Percentiles rank a stretch among this genome's conserved stretches.
phyloP scores from a whole-genome alignment of 1,140 invertebrate genomes.

The Drosophila pruinosa region DNA sequence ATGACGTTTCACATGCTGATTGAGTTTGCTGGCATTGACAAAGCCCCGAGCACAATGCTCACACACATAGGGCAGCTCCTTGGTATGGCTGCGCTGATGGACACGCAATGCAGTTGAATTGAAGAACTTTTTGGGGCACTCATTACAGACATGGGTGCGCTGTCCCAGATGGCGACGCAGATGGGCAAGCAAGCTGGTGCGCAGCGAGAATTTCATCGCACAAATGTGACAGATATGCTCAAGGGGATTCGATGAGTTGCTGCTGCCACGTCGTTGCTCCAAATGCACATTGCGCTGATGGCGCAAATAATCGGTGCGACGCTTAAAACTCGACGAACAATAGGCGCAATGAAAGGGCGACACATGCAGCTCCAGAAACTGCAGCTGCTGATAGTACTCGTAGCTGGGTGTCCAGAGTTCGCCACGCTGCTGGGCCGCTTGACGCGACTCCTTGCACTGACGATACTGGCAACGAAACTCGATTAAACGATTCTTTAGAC shows the following conservation, averaged over 20 bases:
- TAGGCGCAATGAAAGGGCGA: conserved; percentile 59
- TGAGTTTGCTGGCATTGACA: conserved; percentile 84
- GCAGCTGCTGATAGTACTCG: conserved; percentile 58
- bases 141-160: conserved; percentile 45
- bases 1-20: conserved; percentile 85
- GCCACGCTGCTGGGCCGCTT: conserved; percentile 21
- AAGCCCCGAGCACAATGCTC: conserved; percentile 70
- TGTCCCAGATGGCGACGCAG: conserved; percentile 61
- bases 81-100: conserved; percentile 71
- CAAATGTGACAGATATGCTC: conserved; percentile 75
- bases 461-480: conserved; percentile 72
- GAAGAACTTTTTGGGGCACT: conserved; percentile 75
- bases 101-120: conserved; percentile 57
- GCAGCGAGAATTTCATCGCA: conserved; percentile 65
- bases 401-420: conserved; percentile 52
- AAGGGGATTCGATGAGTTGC: conserved; percentile 9
- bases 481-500: conserved; percentile 61
- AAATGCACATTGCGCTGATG: conserved; percentile 60
- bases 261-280: conserved; percentile 26
- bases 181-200: conserved; percentile 63
- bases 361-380: conserved; percentile 67
- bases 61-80: conserved; percentile 72
- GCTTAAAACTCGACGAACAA: conserved; percentile 49
- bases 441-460: conserved; percentile 58
- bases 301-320: conserved; percentile 53